Evolutionary conservation across 1,140 invertebrate genomes (phyloP), one percentile per base, ranked within the genome.

Genomic region (Drosophila hydei): DNA sequence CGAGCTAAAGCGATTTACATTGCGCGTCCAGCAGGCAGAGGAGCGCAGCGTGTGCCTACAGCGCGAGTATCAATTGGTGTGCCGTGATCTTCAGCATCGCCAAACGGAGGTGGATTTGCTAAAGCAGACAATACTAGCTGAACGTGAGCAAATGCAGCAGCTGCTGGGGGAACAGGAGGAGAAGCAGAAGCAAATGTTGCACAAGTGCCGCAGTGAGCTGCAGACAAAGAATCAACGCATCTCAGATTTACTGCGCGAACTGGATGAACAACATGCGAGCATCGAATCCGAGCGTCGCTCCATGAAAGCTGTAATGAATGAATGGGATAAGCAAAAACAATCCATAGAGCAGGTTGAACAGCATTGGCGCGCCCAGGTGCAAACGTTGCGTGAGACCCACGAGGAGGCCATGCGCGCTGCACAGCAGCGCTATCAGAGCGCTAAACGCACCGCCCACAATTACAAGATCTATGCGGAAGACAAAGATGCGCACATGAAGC

Each of bases 341-440:
- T 65, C 74, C 6, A 27, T 81, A 1, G 80, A 91, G 2, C 50
- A 77, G 36, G 72, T 88, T 6, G 79, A 91, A 52, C 52, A 74
- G 12, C 78, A 89, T 7, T 89, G 87, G 88, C 75, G 78, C 4
- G 23, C 48, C 8, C 77, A 91, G 18, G n/a, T 91, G 8, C 54
- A 85, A 6, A 36, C 70, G n/a, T 12, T 90, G 36, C 55, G 75
- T 30, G 48, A 64, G 8, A 61, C 68, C 5, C 84, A 89, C 14
- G 78, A 83, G 36, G 74, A 78, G 48, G 70, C 75, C 3, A 67
- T 93, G 69, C 84, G 91, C 27, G 81, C 75, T 1, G 65, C 93
- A 21, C 92, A 93, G 30, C 92, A 93, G 14, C 94, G 94, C 56
- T 94, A 94, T 69, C 93, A 92, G 71, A 92, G 92, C 61, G 92